Percentiles rank a stretch among this genome's conserved stretches.
These are phyloP conservation scores for Semaprochilodus insignis DNA, from an alignment of 2,797 vertebrate species.

Conservation along the genomic window DNA sequence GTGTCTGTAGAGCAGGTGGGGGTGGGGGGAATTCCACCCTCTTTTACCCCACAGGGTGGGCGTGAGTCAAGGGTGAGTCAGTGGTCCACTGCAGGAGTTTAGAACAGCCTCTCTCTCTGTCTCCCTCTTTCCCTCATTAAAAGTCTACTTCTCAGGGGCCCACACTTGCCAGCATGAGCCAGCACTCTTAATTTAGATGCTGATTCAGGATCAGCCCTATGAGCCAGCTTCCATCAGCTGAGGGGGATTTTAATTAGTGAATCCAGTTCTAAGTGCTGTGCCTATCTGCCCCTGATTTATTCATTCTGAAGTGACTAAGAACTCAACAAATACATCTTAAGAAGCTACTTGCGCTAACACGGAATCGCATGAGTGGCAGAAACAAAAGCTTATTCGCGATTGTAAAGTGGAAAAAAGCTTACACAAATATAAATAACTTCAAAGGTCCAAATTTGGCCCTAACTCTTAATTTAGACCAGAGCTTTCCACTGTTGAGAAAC, in stretches of 20 bases:
- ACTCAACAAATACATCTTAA: background rate
- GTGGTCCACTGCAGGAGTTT: constrained; percentile 30
- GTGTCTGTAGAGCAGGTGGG: background rate
- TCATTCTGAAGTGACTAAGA: background rate
- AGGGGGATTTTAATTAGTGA: constrained; percentile 40
- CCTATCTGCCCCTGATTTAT: background rate
- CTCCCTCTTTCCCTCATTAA: constrained; percentile 22
- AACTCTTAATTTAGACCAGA: constrained; percentile 11
- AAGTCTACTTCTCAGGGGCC: constrained; percentile 20
- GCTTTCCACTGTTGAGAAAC: background rate
- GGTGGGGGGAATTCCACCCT: constrained; percentile 47
- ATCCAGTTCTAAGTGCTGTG: background rate
- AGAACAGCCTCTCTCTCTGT: constrained; percentile 6
- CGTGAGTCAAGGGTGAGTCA: constrained; percentile 59
- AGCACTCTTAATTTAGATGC: constrained; percentile 49
- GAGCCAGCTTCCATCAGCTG: constrained; percentile 41
- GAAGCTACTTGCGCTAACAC: background rate
- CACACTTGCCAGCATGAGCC: constrained; percentile 27
- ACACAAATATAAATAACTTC: constrained; percentile 2
- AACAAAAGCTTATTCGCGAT: background rate
- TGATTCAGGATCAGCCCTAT: constrained; percentile 46
- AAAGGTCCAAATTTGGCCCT: background rate
- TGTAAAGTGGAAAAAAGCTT: background rate
- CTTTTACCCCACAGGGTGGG: constrained; percentile 26
- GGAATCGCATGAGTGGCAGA: background rate